These are phyloP conservation scores for Tribolium madens DNA, from an alignment of 1,140 invertebrate genomes.

Conservation along the genomic window DNA sequence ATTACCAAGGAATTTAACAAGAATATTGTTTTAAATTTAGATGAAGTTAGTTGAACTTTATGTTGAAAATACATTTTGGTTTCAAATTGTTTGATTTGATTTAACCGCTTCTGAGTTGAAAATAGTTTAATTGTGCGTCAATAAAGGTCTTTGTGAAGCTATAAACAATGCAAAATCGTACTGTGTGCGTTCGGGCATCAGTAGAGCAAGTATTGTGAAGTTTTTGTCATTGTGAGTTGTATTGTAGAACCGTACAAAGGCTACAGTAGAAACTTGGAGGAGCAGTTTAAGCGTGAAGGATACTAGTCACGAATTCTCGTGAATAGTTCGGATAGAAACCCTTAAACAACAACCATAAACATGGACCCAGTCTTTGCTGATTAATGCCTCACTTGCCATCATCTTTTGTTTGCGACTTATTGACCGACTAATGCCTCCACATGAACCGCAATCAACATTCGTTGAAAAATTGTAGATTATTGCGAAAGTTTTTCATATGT, in stretches of 20 bases:
- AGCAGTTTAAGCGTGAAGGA: conserved; percentile 40
- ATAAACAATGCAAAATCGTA: conserved; percentile 44
- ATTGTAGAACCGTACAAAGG: conserved; percentile 35
- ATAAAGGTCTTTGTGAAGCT: conserved; percentile 1
- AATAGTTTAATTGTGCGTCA: conserved; percentile 34
- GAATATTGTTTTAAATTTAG: too few relatives aligned
- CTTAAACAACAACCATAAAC: conserved; percentile 39
- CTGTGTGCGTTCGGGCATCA: conserved; percentile 39
- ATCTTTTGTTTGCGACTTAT: conserved; percentile 14
- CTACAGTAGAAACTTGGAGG: conserved; percentile 27
- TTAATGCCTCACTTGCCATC: conserved; percentile 33
- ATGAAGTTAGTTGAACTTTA: too few relatives aligned
- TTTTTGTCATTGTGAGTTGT: conserved; percentile 39
- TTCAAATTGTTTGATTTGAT: too few relatives aligned
- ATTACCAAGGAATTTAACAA: too few relatives aligned
- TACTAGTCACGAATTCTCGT: conserved; percentile 32
- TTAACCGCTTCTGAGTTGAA: background rate
- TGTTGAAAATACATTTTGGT: too few relatives aligned
- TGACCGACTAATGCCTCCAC: background rate
- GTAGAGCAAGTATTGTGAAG: conserved; percentile 42
- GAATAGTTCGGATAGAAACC: conserved; percentile 42
- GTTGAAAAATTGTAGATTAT: too few relatives aligned
- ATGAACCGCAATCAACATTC: too few relatives aligned
- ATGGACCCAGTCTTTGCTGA: conserved; percentile 10
- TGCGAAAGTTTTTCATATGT: background rate